Evolutionary conservation across 2,113 vertebrate species (phyloP), one percentile per base, ranked within the genome.

Genomic region (Ochotona princeps): DNA sequence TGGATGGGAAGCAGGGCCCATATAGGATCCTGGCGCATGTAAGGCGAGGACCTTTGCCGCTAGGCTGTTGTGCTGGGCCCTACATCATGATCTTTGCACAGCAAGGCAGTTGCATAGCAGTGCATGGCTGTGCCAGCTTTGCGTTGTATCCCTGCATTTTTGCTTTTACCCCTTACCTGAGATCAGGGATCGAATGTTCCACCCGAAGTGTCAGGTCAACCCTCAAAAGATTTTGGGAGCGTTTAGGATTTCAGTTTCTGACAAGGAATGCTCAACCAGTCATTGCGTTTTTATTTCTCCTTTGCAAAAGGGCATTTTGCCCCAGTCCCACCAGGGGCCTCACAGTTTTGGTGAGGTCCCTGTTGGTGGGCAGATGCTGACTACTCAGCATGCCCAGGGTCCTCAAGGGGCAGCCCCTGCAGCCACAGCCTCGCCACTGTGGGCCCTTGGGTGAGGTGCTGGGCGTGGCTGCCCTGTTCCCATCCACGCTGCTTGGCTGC

Each of bases 251-350:
- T 74, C 67, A 47, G 38, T 92, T 92, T 92, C 32, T 21, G 57
- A 81, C 66, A 12, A 61, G 78, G 49, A 63, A 83, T 93, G 63
- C 81, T 69, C 80, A 78, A 57, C 72, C 78, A 87, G 25, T 87
- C 13, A 25, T 44, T 15, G 75, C 47, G 21, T 73, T 75, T 89
- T 72, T 14, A 47, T 44, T 69, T 74, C 74, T 91, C 60, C 49
- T 61, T 86, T 94, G 28, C 18, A 32, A 74, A 81, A 87, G 28
- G 47, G 8, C 5, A 0, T 21, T 25, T 26, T 9, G 30, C 49
- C 32, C 38, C 2, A 1, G 2, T 67, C 32, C 65, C 49, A 13
- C 63, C 15, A 0, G 66, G 10, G n/a, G 54, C 30, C 35, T 18
- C 30, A 14, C 6, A 44, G 63, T 12, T 32, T 44, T 28, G 65